Evolutionary conservation across 2,888 invertebrate species (phyloP), one percentile per base, ranked within the genome.

Genomic region (Cryptops parisi): DNA sequence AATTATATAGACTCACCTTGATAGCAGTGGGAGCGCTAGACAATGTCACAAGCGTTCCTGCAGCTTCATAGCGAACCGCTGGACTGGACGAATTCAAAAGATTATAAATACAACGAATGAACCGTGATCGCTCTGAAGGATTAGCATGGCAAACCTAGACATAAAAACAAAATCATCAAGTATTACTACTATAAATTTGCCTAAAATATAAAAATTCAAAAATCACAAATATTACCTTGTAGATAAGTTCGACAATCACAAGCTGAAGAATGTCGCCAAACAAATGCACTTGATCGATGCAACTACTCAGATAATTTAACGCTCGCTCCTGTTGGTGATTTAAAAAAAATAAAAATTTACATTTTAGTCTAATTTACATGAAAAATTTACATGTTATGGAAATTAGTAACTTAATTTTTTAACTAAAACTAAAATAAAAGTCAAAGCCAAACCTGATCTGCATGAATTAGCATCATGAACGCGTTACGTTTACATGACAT

Each of bases 401-500:
- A n/a, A n/a, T n/a, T n/a, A n/a, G n/a, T n/a, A n/a, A n/a, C n/a
- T n/a, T n/a, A n/a, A 38, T 38, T 38, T 9, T 9, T 12, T 38
- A 38, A 38, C 15, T 38, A 12, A 38, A 12, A 38, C 15, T 9
- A 12, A 38, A 12, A 12, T 38, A 38, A 12, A 38, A 17, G 17
- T 5, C n/a, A 17, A 9, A 22, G 15, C 6, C 22, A 26, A 46
- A 64, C 66, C 64, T 76, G 74, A 68, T 98, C 96, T 0, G 94
- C 96, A 66, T 98, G 97, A 22, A 98, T 76, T 41, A 98, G 74
- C 97, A 98, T 98, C 60, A 99, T 79, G 72, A 98, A 98, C 0
- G 98, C 98, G 69, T 99, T 99, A 55, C 98, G 76, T 70, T 97
- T 93, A 72, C 98, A 98, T 0, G 94, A 94, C 86, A 97, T 96